These are phyloP conservation scores for Trichomalopsis sarcophagae DNA, from an alignment of 1,140 invertebrate species.

Conservation along the genomic window DNA sequence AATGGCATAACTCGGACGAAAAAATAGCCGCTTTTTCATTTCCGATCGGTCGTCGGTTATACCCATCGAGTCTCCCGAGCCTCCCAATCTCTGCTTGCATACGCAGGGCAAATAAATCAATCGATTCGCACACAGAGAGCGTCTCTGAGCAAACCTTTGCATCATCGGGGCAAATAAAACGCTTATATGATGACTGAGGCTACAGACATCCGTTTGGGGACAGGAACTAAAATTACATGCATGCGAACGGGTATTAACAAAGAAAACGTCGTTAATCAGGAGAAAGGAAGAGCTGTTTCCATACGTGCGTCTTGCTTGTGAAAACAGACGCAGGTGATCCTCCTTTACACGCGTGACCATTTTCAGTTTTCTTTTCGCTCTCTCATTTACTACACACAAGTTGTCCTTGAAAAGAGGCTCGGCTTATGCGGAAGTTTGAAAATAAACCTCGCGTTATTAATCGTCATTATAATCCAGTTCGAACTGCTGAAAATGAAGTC, in stretches of 20 bases:
- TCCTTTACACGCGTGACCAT: neutral
- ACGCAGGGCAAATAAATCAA: neutral
- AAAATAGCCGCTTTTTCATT: neutral
- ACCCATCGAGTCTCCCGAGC: neutral
- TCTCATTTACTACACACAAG: neutral
- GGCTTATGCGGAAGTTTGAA: too few relatives aligned
- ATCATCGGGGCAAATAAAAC: too few relatives aligned
- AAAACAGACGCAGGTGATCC: constrained; percentile 34
- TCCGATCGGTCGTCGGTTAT: neutral
- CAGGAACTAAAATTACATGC: constrained; percentile 24
- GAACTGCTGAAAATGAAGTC: neutral
- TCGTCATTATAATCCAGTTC: neutral
- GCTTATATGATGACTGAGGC: neutral
- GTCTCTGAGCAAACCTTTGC: neutral
- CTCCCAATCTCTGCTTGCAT: neutral
- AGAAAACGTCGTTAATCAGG: constrained; percentile 13
- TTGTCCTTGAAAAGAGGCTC: too few relatives aligned
- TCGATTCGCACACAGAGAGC: neutral
- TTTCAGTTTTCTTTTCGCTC: neutral
- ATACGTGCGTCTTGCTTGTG: neutral
- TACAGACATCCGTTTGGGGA: neutral
- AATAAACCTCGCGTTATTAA: too few relatives aligned
- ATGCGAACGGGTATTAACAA: neutral
- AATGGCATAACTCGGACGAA: neutral
- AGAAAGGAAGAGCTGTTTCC: constrained; percentile 6